Evolutionary conservation across 2,888 invertebrate genomes (phyloP), one percentile per base, ranked within the genome.

Genomic region (Maniola hyperantus): DNA sequence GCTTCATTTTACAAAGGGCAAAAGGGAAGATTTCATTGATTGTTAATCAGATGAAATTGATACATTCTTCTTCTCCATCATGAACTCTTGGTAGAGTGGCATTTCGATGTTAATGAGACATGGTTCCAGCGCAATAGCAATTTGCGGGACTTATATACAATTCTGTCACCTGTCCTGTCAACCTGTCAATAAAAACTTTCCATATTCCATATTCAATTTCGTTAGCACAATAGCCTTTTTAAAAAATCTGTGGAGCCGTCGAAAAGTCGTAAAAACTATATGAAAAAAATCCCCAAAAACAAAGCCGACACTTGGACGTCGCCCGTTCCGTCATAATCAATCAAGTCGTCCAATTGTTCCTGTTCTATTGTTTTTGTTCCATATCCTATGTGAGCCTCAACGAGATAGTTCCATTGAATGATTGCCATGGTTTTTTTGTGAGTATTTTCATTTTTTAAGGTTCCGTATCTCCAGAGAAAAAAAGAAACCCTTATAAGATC

Each of bases 311-410:
- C 39, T 61, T 50, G n/a, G n/a, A n/a, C n/a, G n/a, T n/a, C n/a
- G 18, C 36, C 44, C 65, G 26, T 67, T 71, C 66, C 50, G 51
- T 71, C 72, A 73, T 71, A 71, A 73, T 73, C 70, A 69, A 73
- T 73, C 73, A 73, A 54, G 51, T 46, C 36, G 39, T 46, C 65
- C 64, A 55, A 70, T 71, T 68, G 70, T 71, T 63, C 61, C 54
- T 55, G 63, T 68, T 67, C 59, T 65, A 63, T 65, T 63, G 54
- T 69, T 58, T 61, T 64, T 64, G 42, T 54, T 42, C 13, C 55
- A 44, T 64, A 44, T 65, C 42, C 42, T 54, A 42, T 26, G 18
- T 39, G 50, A 39, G 34, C 18, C 0, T 36, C 61, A 8, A 39
- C 50, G 61, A 20, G 50, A 61, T 51, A 61, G 61, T 61, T 51